Conservation (phyloP, 2,888 invertebrate species). For the Thera obeliscata region DNA sequence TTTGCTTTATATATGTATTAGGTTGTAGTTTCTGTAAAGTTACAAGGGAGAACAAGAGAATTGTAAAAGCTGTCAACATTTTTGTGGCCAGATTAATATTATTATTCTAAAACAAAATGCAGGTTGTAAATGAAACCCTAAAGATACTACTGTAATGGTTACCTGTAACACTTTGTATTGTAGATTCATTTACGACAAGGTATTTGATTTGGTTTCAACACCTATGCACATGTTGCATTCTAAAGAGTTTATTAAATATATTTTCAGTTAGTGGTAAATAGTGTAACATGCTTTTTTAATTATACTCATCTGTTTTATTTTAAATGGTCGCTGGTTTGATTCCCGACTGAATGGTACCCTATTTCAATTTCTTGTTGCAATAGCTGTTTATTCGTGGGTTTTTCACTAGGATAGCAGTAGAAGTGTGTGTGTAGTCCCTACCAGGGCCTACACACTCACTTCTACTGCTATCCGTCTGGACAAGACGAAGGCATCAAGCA, state of each 20-base stretch:
- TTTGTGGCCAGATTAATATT: conserved; percentile 16
- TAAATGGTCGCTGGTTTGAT: neutral
- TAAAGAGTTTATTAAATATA: conserved; percentile 67
- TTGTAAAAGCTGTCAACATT: conserved; percentile 21
- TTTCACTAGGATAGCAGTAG: too few relatives aligned
- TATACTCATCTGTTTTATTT: conserved; percentile 58
- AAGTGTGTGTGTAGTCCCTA: too few relatives aligned
- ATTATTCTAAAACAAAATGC: conserved; percentile 20
- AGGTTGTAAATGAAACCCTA: conserved; percentile 29
- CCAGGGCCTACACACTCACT: too few relatives aligned
- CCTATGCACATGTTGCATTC: conserved; percentile 67
- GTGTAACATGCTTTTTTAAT: conserved; percentile 78
- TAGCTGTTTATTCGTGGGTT: too few relatives aligned
- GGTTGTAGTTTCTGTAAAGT: conserved; percentile 22
- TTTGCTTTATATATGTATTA: conserved; percentile 30
- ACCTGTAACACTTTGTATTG: conserved; percentile 14
- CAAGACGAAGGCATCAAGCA: too few relatives aligned
- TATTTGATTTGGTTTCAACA: conserved; percentile 53
- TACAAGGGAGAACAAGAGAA: conserved; percentile 19
- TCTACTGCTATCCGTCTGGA: too few relatives aligned
- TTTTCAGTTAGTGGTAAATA: conserved; percentile 76
- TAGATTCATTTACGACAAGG: conserved; percentile 33
- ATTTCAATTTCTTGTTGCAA: too few relatives aligned
- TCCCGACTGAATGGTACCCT: too few relatives aligned
- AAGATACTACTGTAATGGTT: conserved; percentile 9